Evolutionary conservation across 2,888 invertebrate species (phyloP).

Genomic region (Euproctis similis): DNA sequence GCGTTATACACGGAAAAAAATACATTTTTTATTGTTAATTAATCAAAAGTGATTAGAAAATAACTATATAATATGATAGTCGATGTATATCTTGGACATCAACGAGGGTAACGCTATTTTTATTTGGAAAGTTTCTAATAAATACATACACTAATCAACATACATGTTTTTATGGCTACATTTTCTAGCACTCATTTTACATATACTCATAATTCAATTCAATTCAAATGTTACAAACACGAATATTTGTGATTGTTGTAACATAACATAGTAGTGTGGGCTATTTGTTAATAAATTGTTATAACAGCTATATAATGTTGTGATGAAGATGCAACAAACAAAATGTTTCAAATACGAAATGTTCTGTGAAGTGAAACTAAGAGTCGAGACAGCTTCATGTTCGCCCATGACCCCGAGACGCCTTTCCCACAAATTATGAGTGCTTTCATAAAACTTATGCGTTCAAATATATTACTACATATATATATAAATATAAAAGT

Average conservation of each 20-base stretch:
- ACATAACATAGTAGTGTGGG: conserved; percentile 7
- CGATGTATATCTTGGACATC: conserved; percentile 3
- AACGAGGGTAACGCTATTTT: conserved; percentile 8
- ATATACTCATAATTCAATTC: too few species aligned
- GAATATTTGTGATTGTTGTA: too few species aligned
- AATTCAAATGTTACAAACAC: too few species aligned
- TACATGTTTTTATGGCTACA: too few species aligned
- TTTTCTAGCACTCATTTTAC: too few species aligned
- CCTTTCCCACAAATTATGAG: conserved; percentile 32
- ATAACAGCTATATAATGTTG: neutral
- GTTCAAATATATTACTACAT: conserved; percentile 6
- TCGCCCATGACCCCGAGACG: conserved; percentile 39
- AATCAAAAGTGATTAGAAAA: too few species aligned
- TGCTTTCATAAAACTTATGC: conserved; percentile 8
- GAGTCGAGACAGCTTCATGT: conserved; percentile 24
- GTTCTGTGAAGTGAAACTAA: conserved; percentile 40
- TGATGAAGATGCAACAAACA: conserved; percentile 9
- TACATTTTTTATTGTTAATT: too few species aligned
- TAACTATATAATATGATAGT: too few species aligned
- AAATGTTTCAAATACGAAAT: too few species aligned
- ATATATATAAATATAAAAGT: neutral
- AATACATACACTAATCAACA: too few species aligned
- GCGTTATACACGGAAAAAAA: too few species aligned
- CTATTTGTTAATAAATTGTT: conserved; percentile 9
- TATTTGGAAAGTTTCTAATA: conserved; percentile 5